Evolutionary conservation across 2,797 vertebrate genomes (phyloP).

Genomic region (Sebastes trivittatus): DNA sequence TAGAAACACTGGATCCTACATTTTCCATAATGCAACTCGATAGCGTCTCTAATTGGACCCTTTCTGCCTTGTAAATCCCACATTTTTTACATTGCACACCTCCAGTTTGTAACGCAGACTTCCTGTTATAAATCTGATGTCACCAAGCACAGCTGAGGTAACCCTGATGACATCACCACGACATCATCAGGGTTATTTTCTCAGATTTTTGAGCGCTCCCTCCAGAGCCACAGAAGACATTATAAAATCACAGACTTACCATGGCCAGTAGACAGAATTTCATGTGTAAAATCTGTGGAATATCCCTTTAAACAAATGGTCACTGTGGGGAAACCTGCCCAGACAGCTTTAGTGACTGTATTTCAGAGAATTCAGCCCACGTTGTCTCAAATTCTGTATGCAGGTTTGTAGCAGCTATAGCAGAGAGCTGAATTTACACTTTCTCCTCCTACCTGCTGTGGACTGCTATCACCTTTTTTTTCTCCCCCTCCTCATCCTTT

Average conservation of each 20-base stretch:
- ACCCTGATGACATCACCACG: constrained; percentile 21
- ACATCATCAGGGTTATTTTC: neutral
- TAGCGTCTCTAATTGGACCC: neutral
- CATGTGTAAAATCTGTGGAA: neutral
- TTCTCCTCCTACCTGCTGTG: constrained; percentile 62
- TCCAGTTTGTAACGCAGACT: neutral
- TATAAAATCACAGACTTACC: neutral
- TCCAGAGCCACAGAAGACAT: neutral
- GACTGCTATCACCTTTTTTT: constrained; percentile 51
- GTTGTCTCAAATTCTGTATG: constrained; percentile 27
- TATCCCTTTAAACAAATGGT: neutral
- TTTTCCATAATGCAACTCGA: neutral
- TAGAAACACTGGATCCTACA: neutral
- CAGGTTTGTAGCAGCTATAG: constrained; percentile 30
- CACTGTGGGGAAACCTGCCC: neutral
- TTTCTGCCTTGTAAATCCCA: neutral
- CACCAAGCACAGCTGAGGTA: neutral
- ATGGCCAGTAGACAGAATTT: neutral
- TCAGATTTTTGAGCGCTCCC: neutral
- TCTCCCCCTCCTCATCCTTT: constrained; percentile 41
- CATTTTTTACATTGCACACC: neutral
- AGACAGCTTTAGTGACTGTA: constrained; percentile 3
- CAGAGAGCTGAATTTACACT: constrained; percentile 45
- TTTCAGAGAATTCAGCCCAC: constrained; percentile 36
- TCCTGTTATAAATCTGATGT: neutral